Percentiles rank a stretch among this genome's conserved stretches.
Conservation (phyloP, 2,797 vertebrate species). For the Chaetodon trifasciatus region DNA sequence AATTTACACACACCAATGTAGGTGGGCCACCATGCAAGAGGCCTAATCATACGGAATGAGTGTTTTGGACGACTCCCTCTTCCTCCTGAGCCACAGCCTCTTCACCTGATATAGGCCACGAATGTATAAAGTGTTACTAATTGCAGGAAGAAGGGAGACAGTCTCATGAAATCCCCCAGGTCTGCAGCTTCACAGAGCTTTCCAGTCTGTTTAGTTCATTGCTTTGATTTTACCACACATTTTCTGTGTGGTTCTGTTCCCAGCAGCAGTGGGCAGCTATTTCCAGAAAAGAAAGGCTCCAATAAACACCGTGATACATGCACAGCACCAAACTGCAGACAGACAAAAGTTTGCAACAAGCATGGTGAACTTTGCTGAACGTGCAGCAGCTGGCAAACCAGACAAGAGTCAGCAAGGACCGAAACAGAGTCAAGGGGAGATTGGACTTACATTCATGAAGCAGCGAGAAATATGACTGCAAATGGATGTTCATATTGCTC, state of each 20-base stretch:
- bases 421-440: not conserved
- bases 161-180: not conserved
- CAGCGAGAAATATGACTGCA: not conserved
- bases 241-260: not conserved
- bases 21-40: not conserved
- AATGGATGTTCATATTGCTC: not conserved
- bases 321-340: no score
- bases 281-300: not conserved
- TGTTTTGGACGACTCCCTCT: not conserved
- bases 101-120: not conserved
- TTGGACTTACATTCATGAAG: not conserved
- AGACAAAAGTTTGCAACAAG: not conserved
- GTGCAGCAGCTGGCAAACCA: not conserved
- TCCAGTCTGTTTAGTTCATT: not conserved
- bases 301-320: no score
- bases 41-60: not conserved
- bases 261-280: not conserved
- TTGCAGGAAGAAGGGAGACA: not conserved
- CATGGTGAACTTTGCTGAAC: not conserved
- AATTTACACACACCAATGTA: not conserved
- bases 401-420: no score
- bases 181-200: not conserved
- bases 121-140: not conserved
- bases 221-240: not conserved
- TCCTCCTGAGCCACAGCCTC: not conserved